phyloP scores from a whole-genome alignment of 1,140 invertebrate genomes.

The Armadillidium nasatum region DNA sequence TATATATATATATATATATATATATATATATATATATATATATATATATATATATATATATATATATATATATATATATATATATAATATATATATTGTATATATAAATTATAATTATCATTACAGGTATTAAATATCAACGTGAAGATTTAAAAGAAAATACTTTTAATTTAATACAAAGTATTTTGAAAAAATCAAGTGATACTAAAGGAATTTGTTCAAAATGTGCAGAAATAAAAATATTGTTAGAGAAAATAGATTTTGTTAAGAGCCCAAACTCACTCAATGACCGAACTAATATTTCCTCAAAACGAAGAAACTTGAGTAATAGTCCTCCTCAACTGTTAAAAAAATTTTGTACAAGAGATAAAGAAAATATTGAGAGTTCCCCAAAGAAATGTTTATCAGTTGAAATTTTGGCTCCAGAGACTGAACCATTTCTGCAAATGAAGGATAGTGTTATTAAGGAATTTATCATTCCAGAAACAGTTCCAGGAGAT shows the following conservation, averaged over 20 bases:
- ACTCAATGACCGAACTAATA: not conserved
- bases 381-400: not conserved
- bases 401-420: not conserved
- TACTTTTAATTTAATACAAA: not conserved
- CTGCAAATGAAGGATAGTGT: not conserved
- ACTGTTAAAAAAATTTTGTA: not conserved
- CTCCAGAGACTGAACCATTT: not conserved
- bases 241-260: not conserved
- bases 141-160: not conserved
- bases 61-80: no score
- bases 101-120: not conserved
- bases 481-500: not conserved
- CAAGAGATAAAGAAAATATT: not conserved
- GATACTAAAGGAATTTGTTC: not conserved
- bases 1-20: not conserved
- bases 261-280: not conserved
- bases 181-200: not conserved
- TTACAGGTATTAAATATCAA: slow-evolving; percentile 1
- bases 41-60: no score
- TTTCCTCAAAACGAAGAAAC: not conserved
- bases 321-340: not conserved
- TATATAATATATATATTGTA: no score
- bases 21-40: no score
- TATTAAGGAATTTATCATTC: not conserved
- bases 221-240: not conserved